These are phyloP conservation scores for Morphnarchus princeps DNA, from an alignment of 2,113 vertebrate species.

Conservation along the genomic window DNA sequence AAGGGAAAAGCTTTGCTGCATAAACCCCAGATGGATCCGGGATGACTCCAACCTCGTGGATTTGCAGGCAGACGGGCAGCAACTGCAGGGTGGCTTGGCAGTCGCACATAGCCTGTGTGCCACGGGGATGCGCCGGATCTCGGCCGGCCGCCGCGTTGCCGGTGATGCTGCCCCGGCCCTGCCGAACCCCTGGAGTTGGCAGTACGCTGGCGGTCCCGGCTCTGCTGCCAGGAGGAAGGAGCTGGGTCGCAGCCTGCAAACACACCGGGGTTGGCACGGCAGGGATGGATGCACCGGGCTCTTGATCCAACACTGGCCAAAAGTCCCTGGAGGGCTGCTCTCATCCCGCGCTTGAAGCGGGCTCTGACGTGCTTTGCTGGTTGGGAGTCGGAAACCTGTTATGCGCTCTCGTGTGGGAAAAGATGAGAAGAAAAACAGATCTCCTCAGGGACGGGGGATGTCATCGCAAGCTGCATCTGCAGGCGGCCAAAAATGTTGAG, in stretches of 20 bases:
- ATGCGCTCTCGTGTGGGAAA: not conserved
- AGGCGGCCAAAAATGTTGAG: not conserved
- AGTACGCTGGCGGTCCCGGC: accelerated
- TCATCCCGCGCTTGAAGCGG: accelerated
- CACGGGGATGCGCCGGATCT: not conserved
- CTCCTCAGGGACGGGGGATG: not conserved
- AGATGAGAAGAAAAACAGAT: not conserved
- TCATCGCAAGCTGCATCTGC: not conserved
- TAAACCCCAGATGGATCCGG: not conserved
- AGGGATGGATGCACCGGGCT: not conserved
- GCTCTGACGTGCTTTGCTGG: not conserved
- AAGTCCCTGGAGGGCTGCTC: not conserved
- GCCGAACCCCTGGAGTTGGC: not conserved
- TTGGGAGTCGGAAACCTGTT: not conserved
- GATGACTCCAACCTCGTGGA: not conserved
- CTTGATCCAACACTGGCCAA: no score
- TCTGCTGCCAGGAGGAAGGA: not conserved
- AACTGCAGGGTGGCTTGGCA: not conserved
- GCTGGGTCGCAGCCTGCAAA: not conserved
- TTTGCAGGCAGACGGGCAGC: not conserved
- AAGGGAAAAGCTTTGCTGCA: not conserved
- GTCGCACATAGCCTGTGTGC: not conserved
- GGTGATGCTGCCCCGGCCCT: not conserved
- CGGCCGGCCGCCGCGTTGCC: not conserved
- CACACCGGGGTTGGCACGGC: accelerated